Base-by-base conservation (phyloP, 2,888 invertebrate genomes). In the Micoletzkya japonica region DNA sequence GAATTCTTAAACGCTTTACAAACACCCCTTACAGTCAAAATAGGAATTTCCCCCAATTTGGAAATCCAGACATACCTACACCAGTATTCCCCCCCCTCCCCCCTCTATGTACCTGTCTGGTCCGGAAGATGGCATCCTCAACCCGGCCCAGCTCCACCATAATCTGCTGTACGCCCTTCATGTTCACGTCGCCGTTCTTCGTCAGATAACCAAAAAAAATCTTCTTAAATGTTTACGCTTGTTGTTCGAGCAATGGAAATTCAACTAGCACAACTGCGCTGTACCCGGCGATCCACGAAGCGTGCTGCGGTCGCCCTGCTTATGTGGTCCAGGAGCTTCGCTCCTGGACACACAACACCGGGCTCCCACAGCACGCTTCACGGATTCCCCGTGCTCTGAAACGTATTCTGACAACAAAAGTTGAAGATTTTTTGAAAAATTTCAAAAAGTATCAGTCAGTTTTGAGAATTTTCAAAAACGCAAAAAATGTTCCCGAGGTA, bases 41-140 rank as follows among this genome's bases (percentile, higher is more conserved):
- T 70, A 10, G 20, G 10, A 44, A 44, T 44, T 57, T n/a, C 17
- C 7, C 7, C 26, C 10, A 10, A 57, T 20, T 57, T 28, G 10
- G 32, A 57, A 17, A 34, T 1, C n/a, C 24, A 20, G 6, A 52
- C 28, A 3, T 37, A 57, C 64, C 54, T 44, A 76, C 73, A 26
- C 2, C 49, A 7, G 74, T 87, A 39, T 39, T 39, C 2, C 39
- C 26, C 49, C 28, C 30, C 49, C 61, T 61, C 14, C 32, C 39
- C 36, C 24, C 10, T 14, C 44, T 44, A 44, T 60, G 92, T 83
- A 92, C 90, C 86, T 96, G 94, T 30, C 98, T 88, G 63, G 91
- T 91, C 86, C 92, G 92, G 87, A 98, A 99, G 85, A 99, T 98
- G 88, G 94, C 92, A 88, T 99, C 97, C 87, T 98, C 98, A 37